Base-by-base conservation (phyloP, 1,140 invertebrate genomes). In the Magallana ariakensis region DNA sequence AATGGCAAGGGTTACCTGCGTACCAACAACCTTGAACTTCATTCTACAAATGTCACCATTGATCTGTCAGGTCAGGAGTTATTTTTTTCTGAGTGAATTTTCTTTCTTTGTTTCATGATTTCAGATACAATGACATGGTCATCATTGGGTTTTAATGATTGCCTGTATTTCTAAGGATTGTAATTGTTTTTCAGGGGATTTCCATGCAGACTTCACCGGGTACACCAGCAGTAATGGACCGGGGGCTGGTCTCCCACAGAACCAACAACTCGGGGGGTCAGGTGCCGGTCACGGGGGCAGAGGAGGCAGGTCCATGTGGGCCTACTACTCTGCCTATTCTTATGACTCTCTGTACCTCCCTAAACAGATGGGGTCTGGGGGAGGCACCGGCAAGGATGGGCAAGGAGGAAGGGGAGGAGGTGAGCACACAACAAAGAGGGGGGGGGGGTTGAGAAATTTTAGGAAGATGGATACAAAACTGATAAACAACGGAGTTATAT, bases 261-360 rank as follows among this genome's bases (percentile, higher is more conserved):
- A 58, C 15, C 46, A 85, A 56, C 90, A 91, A 19, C 66, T 60
- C 19, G 91, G 91, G 13, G 91, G 90, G 1, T 90, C 90, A 10
- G 92, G 92, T 60, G 92, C 89, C 22, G 92, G 91, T 57, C 92
- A 93, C 57, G 92, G 92, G 19, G 92, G 92, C 33, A 89, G 91
- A 33, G 92, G 92, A 57, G 92, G 91, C 0, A 70, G 91, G 70
- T 90, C 89, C 33, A 60, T 54, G 15, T 85, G 84, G 70, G 91
- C 91, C 9, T 91, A 92, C 85, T 91, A 85, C 60, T 92, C 92
- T 9, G 90, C 88, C 9, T 66, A 80, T 55, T 89, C 90, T 57
- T 93, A 93, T 86, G 92, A 90, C 62, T 93, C 92, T 26, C 81
- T 90, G 9, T 91, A 90, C 66, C 84, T 26, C 10, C 92, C 92